Evolutionary conservation across 2,888 invertebrate species (phyloP).

Genomic region (Hypercompe scribonia): DNA sequence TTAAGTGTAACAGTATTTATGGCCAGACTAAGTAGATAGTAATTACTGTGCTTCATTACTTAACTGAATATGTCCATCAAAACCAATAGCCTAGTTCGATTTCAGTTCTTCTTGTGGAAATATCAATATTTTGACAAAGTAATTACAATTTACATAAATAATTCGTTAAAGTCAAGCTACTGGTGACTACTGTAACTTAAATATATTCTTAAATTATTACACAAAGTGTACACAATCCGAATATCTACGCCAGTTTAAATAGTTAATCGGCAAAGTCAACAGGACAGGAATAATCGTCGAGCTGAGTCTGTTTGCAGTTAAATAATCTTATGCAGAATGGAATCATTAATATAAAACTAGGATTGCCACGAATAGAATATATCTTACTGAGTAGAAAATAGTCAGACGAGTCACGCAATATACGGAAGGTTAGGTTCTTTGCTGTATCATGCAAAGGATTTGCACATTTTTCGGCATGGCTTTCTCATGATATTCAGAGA

Average conservation of each 20-base stretch:
- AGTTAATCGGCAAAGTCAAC: conserved; percentile 36
- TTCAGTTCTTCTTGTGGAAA: no score
- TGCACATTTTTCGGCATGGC: not conserved
- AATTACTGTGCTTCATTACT: no score
- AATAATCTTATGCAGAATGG: conserved; percentile 33
- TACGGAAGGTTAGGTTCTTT: not conserved
- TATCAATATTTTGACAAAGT: no score
- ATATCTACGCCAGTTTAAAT: conserved; percentile 21
- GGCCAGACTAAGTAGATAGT: no score
- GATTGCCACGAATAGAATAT: conserved; percentile 16
- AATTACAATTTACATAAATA: not conserved
- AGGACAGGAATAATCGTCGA: conserved; percentile 6
- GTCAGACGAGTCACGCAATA: not conserved
- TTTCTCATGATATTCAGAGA: not conserved
- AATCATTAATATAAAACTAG: conserved; percentile 23
- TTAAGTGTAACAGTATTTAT: no score
- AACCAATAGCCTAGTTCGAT: no score
- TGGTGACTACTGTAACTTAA: not conserved
- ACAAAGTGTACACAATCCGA: not conserved
- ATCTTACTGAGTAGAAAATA: not conserved
- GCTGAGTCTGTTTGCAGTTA: conserved; percentile 21
- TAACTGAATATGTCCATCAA: no score
- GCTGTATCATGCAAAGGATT: not conserved
- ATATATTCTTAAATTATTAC: not conserved
- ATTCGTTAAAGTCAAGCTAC: not conserved